phyloP scores from a whole-genome alignment of 2,888 invertebrate species.

The Matsumyia berberina region DNA sequence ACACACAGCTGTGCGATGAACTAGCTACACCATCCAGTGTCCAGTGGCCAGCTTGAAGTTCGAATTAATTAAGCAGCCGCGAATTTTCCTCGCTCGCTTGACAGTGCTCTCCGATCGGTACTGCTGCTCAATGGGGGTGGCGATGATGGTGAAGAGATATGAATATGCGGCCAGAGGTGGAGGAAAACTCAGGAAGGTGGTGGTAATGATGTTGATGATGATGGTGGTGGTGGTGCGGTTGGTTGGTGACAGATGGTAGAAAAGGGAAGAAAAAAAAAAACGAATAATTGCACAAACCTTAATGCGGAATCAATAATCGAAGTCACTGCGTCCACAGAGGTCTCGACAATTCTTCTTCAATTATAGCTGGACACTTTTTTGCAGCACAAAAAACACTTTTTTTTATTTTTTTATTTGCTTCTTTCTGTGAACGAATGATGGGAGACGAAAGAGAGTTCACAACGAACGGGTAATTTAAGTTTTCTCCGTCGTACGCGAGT shows the following conservation, averaged over 20 bases:
- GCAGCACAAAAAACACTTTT: slow-evolving; percentile 30
- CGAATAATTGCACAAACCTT: slow-evolving; percentile 72
- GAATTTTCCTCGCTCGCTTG: slow-evolving; percentile 64
- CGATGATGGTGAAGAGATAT: slow-evolving; percentile 30
- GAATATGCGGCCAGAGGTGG: slow-evolving; percentile 59
- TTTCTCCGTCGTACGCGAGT: slow-evolving; percentile 46
- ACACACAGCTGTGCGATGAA: slow-evolving; percentile 15
- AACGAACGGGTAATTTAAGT: slow-evolving; percentile 28
- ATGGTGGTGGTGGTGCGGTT: slow-evolving; percentile 29
- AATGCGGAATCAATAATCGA: slow-evolving; percentile 73
- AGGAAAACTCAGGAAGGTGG: slow-evolving; percentile 41
- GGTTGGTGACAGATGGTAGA: slow-evolving; percentile 56
- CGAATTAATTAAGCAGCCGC: slow-evolving; percentile 81
- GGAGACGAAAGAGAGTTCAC: slow-evolving; percentile 31
- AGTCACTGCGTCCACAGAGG: slow-evolving; percentile 39
- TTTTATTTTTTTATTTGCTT: neutral
- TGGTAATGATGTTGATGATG: slow-evolving; percentile 16
- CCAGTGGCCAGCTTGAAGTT: slow-evolving; percentile 80
- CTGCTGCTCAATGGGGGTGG: slow-evolving; percentile 45
- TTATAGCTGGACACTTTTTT: slow-evolving; percentile 28
- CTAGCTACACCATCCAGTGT: slow-evolving; percentile 29
- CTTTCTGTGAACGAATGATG: slow-evolving; percentile 4
- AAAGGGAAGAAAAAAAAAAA: slow-evolving; percentile 20
- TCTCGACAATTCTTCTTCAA: slow-evolving; percentile 18
- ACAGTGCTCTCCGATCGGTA: slow-evolving; percentile 16